Base-by-base conservation (phyloP, 2,113 vertebrate species). In the Chloropsis cyanopogon region DNA sequence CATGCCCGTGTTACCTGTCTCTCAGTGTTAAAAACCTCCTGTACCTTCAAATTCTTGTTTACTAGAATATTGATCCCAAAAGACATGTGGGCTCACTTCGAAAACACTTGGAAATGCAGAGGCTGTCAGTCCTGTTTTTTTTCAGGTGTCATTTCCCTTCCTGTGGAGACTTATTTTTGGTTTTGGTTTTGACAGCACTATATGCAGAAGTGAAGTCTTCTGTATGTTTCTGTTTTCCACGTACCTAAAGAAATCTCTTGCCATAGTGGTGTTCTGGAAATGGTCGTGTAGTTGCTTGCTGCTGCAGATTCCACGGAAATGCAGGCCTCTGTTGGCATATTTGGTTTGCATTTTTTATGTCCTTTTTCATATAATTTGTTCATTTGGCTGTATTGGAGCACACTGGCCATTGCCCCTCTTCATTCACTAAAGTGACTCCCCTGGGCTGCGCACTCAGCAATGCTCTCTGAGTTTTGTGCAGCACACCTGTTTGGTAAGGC, bases 291-390 rank as follows among this genome's bases (percentile, higher is more conserved):
- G 33, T 10, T 44, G 23, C 49, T 71, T 46, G 50, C 42, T 56
- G 15, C 47, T 84, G 21, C 52, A 5, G 17, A 41, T 78, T 37
- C n/a, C 29, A 3, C 20, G 12, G 31, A 35, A 65, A 14, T 49
- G 47, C 71, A 56, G 59, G 29, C 23, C 59, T 14, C 1, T 26
- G 0, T 18, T 44, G 2, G 15, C 10, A 2, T 14, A 8, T 24
- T 39, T 26, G 52, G 7, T 44, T 84, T 69, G 49, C 14, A 13
- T 8, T 29, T 68, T 63, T 79, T 17, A 26, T n/a, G 53, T 56
- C 22, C 11, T 10, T 41, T 0, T 35, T 23, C 0, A 0, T 72
- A 15, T 28, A 37, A 28, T 37, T 14, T n/a, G 4, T 41, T 41
- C 2, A 1, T 52, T 64, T 60, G 66, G 3, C 6, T 83, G 14